Evolutionary conservation across 2,113 vertebrate species (phyloP).

Genomic region (Progne subis): DNA sequence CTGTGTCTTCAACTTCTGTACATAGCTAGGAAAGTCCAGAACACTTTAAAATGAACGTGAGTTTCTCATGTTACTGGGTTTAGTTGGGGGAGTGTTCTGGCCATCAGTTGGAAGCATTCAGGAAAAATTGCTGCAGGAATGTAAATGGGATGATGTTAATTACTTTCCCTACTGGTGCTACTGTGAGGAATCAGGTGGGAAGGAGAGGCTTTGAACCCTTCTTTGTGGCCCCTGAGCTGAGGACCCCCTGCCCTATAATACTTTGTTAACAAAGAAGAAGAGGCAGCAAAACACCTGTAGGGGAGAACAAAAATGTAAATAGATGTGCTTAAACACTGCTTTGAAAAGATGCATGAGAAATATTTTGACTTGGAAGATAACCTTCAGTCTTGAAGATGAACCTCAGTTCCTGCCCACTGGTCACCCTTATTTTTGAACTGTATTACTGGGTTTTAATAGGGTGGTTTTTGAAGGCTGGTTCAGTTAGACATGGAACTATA

Average conservation of each 20-base stretch:
- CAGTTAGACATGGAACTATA: background rate
- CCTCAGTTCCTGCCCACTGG: background rate
- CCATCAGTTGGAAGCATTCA: accelerated
- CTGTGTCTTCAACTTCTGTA: background rate
- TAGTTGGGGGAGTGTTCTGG: background rate
- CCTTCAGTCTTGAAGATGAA: background rate
- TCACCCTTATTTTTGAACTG: background rate
- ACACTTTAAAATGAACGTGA: background rate
- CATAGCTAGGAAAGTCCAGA: background rate
- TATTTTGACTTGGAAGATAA: background rate
- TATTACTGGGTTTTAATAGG: background rate
- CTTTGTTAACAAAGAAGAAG: background rate
- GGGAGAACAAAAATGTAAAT: background rate
- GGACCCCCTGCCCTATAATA: background rate
- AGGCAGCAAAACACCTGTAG: background rate
- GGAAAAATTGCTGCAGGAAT: background rate
- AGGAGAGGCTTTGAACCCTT: background rate
- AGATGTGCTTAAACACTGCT: background rate
- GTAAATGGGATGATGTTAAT: background rate
- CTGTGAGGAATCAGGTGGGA: background rate
- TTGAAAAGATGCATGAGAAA: background rate
- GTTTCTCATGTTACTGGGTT: background rate
- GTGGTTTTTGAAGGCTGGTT: background rate
- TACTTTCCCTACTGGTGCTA: background rate
- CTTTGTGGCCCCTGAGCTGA: background rate